Conservation (phyloP, 2,888 invertebrate species). For the Ichneumoninae sp. region DNA sequence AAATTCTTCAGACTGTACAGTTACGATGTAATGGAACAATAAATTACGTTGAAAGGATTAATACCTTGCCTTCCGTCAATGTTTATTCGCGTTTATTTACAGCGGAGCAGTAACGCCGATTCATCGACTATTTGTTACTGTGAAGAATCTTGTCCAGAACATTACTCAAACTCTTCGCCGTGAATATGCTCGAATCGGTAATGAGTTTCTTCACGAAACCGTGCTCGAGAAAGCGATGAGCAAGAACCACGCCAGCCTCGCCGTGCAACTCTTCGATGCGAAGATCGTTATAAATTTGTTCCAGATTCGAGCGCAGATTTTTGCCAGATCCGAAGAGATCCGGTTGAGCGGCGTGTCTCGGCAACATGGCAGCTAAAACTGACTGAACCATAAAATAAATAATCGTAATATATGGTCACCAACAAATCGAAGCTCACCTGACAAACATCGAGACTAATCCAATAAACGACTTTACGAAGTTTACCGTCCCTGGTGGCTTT, state of each 20-base stretch:
- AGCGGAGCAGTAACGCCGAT: background rate
- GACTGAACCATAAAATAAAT: slow-evolving; percentile 70
- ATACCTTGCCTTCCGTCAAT: background rate
- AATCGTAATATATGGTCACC: background rate
- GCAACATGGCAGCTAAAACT: slow-evolving; percentile 69
- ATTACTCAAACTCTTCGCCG: slow-evolving; percentile 63
- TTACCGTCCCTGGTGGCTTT: background rate
- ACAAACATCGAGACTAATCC: slow-evolving; percentile 71
- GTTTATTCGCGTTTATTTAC: slow-evolving; percentile 29
- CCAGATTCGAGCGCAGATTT: slow-evolving; percentile 69
- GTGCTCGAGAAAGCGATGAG: slow-evolving; percentile 76
- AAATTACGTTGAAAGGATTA: slow-evolving; percentile 72
- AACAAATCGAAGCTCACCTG: slow-evolving; percentile 66
- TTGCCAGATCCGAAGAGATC: slow-evolving; percentile 60
- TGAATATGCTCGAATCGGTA: slow-evolving; percentile 69
- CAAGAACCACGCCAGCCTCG: slow-evolving; percentile 66
- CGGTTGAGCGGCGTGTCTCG: slow-evolving; percentile 64
- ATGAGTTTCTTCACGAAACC: slow-evolving; percentile 70
- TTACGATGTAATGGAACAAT: slow-evolving; percentile 75
- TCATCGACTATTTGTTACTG: slow-evolving; percentile 1
- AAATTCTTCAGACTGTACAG: slow-evolving; percentile 56
- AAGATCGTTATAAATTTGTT: slow-evolving; percentile 67
- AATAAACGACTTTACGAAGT: slow-evolving; percentile 62
- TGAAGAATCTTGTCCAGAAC: slow-evolving; percentile 42
- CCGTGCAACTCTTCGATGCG: slow-evolving; percentile 65